These are phyloP conservation scores for Ceratina calcarata DNA, from an alignment of 1,140 invertebrate genomes.

Conservation along the genomic window DNA sequence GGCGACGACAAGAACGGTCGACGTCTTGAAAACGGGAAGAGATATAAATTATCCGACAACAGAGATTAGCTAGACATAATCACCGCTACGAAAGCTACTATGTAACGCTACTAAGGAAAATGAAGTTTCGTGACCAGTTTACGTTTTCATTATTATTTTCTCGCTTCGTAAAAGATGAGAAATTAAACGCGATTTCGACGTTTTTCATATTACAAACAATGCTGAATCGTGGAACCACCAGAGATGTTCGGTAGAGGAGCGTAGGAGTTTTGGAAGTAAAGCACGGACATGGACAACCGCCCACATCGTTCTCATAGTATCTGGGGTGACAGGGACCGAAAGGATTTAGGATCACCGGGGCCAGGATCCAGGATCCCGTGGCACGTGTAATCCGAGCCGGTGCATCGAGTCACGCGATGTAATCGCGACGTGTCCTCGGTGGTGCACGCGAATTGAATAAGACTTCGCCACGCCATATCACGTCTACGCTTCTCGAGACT, in stretches of 20 bases:
- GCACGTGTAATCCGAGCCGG: constrained; percentile 59
- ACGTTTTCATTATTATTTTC: too few relatives aligned
- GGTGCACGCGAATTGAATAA: constrained; percentile 44
- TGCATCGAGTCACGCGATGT: constrained; percentile 59
- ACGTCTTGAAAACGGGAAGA: neutral
- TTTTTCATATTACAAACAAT: too few relatives aligned
- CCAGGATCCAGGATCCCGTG: constrained; percentile 24
- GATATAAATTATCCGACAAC: neutral
- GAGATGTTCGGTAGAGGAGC: neutral
- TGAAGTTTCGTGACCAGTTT: too few relatives aligned
- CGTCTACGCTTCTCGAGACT: too few relatives aligned
- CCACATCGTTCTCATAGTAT: constrained; percentile 58
- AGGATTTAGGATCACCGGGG: constrained; percentile 57
- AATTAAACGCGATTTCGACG: too few relatives aligned
- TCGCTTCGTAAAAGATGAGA: too few relatives aligned
- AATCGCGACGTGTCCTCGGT: constrained; percentile 41
- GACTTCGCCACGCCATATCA: constrained; percentile 6
- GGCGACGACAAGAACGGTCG: constrained; percentile 38
- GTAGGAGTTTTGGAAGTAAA: too few relatives aligned
- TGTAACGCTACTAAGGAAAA: too few relatives aligned
- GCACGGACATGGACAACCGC: constrained; percentile 25
- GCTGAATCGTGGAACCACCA: neutral
- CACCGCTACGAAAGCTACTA: neutral
- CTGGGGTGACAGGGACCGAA: constrained; percentile 56
- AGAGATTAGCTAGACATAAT: neutral